A percentile compares a stretch with the other conserved stretches of the same genome.
phyloP scores from a whole-genome alignment of 2,113 vertebrate species.

The Paedocypris sp. region DNA sequence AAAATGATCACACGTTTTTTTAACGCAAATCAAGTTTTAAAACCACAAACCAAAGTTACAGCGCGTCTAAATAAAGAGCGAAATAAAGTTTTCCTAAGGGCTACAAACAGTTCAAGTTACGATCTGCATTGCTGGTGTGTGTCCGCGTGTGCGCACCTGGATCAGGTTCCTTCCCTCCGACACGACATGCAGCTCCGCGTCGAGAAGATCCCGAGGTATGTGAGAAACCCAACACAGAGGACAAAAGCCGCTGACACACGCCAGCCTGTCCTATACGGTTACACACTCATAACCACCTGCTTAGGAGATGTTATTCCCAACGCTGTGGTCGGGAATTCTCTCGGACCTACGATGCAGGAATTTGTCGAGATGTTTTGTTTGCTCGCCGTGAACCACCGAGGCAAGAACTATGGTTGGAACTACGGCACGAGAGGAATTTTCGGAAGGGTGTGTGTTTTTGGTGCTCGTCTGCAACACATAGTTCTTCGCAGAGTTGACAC shows the following conservation, averaged over 20 bases:
- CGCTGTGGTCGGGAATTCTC: no score
- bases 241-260: constrained; percentile 8
- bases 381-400: neutral
- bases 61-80: neutral
- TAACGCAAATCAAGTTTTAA: no score
- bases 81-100: constrained; percentile 12
- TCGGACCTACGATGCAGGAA: no score
- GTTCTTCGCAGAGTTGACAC: neutral
- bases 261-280: neutral
- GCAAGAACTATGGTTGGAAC: no score
- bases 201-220: neutral
- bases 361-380: neutral
- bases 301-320: no score
- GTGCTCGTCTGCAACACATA: neutral
- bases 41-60: no score
- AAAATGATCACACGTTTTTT: no score
- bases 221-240: constrained; percentile 3
- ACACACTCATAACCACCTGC: no score
- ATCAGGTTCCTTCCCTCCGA: constrained; percentile 9
- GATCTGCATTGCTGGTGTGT: neutral
- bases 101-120: neutral
- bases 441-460: neutral
- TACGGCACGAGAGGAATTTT: neutral
- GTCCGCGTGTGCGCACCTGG: constrained; percentile 14
- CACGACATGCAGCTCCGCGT: neutral